Evolutionary conservation across 1,140 invertebrate species (phyloP), one percentile per base, ranked within the genome.

Genomic region (Euborellia annulipes): DNA sequence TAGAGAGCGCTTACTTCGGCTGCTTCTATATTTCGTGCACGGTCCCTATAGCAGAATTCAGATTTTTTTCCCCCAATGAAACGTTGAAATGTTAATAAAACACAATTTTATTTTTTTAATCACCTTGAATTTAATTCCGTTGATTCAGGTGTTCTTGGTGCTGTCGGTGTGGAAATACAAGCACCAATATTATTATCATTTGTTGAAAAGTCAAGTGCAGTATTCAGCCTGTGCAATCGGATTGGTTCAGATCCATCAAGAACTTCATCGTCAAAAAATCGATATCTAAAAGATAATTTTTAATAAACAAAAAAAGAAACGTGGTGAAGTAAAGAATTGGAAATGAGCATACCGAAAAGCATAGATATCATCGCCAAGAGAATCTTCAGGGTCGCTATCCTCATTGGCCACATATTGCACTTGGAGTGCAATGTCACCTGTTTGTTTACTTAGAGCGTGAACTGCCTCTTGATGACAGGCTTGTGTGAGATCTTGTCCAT

Each of bases 401-500:
- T 81, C 78, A 42, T 76, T 76, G 16, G 79, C 77, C 27, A 81
- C 72, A 61, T 78, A 83, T 58, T 82, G 75, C 23, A 84, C 79
- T 58, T 78, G 74, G 41, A 85, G 62, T 30, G 68, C 69, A 54
- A 82, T 79, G 54, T 78, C 73, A 9, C 79, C 80, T 54, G 73
- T 70, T 60, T 79, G 72, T 45, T 68, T 69, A 50, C 78, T 78
- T 45, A 85, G 60, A 45, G 82, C 70, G 46, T 75, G 67, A 7
- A 84, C 82, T 7, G 81, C 82, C 57, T 84, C 81, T 47, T 75
- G 69, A 39, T 22, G 18, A 23, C 19, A 32, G 18, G 64, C 64
- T 52, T 76, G 74, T 38, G 75, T 69, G 39, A 89, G 65, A 62
- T 84, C 79, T 41, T 76, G 71, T 43, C 79, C 78, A 62, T 88